A percentile compares a stretch with the other conserved stretches of the same genome.
These are phyloP conservation scores for Parnassius smintheus DNA, from an alignment of 2,888 invertebrate species.

Conservation along the genomic window DNA sequence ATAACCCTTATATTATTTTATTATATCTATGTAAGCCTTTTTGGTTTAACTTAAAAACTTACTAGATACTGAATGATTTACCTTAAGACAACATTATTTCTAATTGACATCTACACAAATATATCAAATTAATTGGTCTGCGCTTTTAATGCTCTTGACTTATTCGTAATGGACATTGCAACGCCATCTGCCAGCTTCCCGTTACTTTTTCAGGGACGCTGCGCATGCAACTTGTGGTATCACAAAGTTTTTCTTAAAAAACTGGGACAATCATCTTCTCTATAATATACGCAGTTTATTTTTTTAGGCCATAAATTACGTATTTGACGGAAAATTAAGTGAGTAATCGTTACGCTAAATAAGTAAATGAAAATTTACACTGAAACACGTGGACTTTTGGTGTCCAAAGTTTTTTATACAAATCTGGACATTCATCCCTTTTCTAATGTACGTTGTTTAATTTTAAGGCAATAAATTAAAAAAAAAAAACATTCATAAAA, in stretches of 20 bases:
- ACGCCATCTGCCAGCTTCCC: constrained; percentile 45
- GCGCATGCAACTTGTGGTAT: constrained; percentile 18
- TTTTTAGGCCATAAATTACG: not conserved
- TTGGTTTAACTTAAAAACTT: too few relatives aligned
- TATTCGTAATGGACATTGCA: constrained; percentile 29
- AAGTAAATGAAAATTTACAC: too few relatives aligned
- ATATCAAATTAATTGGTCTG: not conserved
- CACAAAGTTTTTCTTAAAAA: not conserved
- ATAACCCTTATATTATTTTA: too few relatives aligned
- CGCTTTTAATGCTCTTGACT: constrained; percentile 20
- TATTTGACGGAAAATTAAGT: not conserved
- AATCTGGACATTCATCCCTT: too few relatives aligned
- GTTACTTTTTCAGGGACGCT: constrained; percentile 45
- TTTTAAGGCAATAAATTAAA: too few relatives aligned
- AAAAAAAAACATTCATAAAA: too few relatives aligned
- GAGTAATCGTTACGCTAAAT: too few relatives aligned
- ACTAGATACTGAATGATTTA: too few relatives aligned
- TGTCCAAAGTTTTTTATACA: too few relatives aligned
- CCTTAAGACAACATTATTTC: not conserved
- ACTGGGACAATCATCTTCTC: not conserved
- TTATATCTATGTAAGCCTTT: too few relatives aligned
- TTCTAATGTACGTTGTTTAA: too few relatives aligned
- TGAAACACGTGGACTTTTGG: too few relatives aligned
- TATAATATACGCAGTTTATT: not conserved
- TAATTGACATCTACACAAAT: not conserved